Percentiles rank a stretch among this genome's conserved stretches.
Evolutionary conservation across 2,797 vertebrate genomes (phyloP).

Genomic region (Danionella dracula): DNA sequence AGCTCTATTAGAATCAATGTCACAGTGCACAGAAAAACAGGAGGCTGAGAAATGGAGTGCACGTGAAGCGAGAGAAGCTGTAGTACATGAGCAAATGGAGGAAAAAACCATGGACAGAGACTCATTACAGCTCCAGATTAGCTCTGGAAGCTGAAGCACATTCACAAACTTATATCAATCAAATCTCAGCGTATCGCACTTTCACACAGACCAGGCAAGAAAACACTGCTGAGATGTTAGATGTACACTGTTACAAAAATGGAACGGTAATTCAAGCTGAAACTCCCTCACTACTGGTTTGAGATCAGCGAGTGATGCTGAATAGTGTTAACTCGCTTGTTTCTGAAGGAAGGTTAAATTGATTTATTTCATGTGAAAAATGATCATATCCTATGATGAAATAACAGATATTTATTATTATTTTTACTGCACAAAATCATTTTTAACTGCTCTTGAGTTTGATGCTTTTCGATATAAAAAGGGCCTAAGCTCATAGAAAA

Average conservation of each 20-base stretch:
- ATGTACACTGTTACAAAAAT: background rate
- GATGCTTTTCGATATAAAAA: no score
- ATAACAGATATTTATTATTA: no score
- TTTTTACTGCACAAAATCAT: no score
- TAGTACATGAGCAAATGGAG: background rate
- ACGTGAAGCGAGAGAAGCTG: conserved; percentile 1
- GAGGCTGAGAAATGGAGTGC: conserved; percentile 13
- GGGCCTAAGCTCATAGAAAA: no score
- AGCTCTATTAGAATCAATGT: conserved; percentile 58
- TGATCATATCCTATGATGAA: no score
- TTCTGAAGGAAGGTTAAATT: no score
- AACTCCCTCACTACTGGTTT: no score
- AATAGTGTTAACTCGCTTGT: no score
- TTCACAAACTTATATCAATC: conserved; percentile 1
- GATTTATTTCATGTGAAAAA: no score
- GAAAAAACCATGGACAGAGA: conserved; percentile 10
- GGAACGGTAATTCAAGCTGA: background rate
- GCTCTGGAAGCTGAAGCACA: conserved; percentile 1
- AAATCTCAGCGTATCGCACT: conserved; percentile 10
- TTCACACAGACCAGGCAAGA: conserved; percentile 1
- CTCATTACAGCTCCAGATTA: conserved; percentile 10
- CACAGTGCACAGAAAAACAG: conserved; percentile 33
- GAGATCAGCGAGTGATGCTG: no score
- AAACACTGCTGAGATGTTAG: conserved; percentile 1
- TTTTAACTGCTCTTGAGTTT: no score